A percentile compares a stretch with the other conserved stretches of the same genome.
Evolutionary conservation across 2,888 invertebrate species (phyloP).

Genomic region (Antheraea yamamai): DNA sequence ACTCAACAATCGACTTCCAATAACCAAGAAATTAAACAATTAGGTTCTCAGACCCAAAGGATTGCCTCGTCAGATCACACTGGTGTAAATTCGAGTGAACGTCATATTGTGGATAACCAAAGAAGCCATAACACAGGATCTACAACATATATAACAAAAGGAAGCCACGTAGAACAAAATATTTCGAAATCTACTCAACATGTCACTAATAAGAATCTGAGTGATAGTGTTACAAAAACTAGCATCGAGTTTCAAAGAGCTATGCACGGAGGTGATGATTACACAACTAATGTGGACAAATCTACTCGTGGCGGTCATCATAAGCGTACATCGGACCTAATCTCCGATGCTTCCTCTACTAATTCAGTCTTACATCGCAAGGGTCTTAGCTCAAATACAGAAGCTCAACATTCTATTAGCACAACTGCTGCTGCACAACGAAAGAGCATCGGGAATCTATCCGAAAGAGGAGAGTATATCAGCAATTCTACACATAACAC

Average conservation of each 20-base stretch:
- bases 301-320: constrained; percentile 79
- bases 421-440: constrained; percentile 90
- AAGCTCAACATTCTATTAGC: constrained; percentile 87
- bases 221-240: constrained; percentile 74
- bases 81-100: constrained; percentile 36
- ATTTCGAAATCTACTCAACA: constrained; percentile 57
- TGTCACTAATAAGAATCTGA: constrained; percentile 64
- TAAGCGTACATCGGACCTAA: constrained; percentile 88
- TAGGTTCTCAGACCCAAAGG: constrained; percentile 51
- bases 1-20: constrained; percentile 43
- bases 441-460: constrained; percentile 90
- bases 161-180: constrained; percentile 49
- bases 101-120: constrained; percentile 34
- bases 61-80: constrained; percentile 49
- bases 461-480: constrained; percentile 87
- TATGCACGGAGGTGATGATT: constrained; percentile 65
- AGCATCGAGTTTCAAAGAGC: constrained; percentile 81
- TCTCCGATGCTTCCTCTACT: constrained; percentile 87
- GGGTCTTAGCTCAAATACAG: constrained; percentile 85
- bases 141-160: constrained; percentile 42
- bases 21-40: constrained; percentile 31
- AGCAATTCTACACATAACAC: constrained; percentile 85
- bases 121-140: constrained; percentile 40
- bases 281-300: constrained; percentile 45
- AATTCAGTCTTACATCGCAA: constrained; percentile 91